phyloP scores from a whole-genome alignment of 2,888 invertebrate species.

The Heliconius sara region DNA sequence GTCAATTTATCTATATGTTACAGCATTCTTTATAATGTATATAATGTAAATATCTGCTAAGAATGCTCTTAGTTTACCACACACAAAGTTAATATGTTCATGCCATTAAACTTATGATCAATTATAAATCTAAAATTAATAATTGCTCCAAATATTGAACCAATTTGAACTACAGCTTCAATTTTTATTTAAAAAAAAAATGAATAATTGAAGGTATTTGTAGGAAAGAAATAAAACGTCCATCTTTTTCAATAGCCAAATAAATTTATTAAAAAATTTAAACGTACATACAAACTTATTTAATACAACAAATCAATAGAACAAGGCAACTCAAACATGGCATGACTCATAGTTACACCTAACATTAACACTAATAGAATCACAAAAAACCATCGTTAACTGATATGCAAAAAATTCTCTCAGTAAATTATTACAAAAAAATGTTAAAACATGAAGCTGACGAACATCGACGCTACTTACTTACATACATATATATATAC shows the following conservation, averaged over 20 bases:
- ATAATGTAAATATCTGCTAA: too few species aligned
- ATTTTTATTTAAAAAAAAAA: background rate
- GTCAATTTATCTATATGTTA: too few species aligned
- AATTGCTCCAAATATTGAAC: background rate
- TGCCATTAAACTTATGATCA: too few species aligned
- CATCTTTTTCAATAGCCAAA: slow-evolving; percentile 12
- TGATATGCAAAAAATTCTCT: slow-evolving; percentile 32
- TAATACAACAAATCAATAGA: slow-evolving; percentile 21
- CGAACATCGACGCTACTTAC: background rate
- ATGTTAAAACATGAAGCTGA: slow-evolving; percentile 24
- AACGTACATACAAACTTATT: slow-evolving; percentile 14
- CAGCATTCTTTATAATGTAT: too few species aligned
- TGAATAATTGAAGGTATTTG: background rate
- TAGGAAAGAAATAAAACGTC: background rate
- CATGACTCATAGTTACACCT: slow-evolving; percentile 25
- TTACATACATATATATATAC: background rate
- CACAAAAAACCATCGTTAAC: slow-evolving; percentile 10
- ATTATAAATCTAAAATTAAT: too few species aligned
- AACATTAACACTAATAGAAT: slow-evolving; percentile 4
- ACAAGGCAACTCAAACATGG: slow-evolving; percentile 31
- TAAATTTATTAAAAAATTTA: slow-evolving; percentile 11
- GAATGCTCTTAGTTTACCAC: too few species aligned
- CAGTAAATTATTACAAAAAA: slow-evolving; percentile 20
- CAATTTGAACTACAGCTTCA: background rate
- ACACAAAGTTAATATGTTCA: too few species aligned